Conservation (phyloP, 2,888 invertebrate species). For the Stenodera caucasica region DNA sequence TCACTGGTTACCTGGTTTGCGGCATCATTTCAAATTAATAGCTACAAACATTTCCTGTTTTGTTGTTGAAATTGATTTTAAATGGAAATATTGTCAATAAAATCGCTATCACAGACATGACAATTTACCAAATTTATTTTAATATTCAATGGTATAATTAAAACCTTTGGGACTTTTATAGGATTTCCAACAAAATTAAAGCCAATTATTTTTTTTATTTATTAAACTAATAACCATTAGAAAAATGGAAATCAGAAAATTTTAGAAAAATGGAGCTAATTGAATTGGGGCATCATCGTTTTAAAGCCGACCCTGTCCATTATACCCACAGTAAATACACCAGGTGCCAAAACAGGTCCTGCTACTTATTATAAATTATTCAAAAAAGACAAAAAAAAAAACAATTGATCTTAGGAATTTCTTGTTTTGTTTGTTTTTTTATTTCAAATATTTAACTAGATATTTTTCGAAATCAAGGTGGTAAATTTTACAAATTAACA, state of each 20-base stretch:
- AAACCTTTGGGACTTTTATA: conserved; percentile 47
- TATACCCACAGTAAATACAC: conserved; percentile 36
- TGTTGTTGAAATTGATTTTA: too few relatives aligned
- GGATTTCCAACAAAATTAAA: conserved; percentile 43
- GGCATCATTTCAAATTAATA: too few relatives aligned
- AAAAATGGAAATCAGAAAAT: conserved; percentile 49
- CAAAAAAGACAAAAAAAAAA: neutral
- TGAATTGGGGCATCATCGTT: neutral
- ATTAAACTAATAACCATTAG: too few relatives aligned
- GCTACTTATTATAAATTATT: conserved; percentile 43
- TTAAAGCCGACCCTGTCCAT: conserved; percentile 35
- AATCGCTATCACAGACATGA: too few relatives aligned
- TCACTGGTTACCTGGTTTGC: too few relatives aligned
- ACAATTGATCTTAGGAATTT: too few relatives aligned
- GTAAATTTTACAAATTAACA: conserved; percentile 16
- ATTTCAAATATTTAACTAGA: neutral
- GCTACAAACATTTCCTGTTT: too few relatives aligned
- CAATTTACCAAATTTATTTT: too few relatives aligned
- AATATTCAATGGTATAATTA: too few relatives aligned
- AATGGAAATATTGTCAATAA: too few relatives aligned
- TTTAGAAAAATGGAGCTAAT: conserved; percentile 45
- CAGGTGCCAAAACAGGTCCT: conserved; percentile 48
- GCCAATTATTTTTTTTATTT: conserved; percentile 49
- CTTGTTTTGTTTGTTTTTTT: conserved; percentile 13
- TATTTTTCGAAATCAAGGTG: neutral